Evolutionary conservation across 2,113 vertebrate species (phyloP).

Genomic region (Cottus gobio): DNA sequence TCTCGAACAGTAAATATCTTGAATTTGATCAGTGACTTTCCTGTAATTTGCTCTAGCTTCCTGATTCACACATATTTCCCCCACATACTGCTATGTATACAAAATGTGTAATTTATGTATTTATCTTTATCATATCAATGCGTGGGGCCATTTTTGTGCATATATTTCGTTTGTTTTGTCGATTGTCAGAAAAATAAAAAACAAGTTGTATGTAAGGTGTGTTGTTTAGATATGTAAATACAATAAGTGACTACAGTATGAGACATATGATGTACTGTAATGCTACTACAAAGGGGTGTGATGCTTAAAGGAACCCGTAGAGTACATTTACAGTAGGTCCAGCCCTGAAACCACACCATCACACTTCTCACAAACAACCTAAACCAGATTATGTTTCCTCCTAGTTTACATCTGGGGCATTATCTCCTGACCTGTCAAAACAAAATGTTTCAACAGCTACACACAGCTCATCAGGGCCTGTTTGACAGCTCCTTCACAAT

Average conservation of each 20-base stretch:
- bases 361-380: conserved; percentile 45
- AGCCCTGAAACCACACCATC: conserved; percentile 45
- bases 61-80: neutral
- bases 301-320: neutral
- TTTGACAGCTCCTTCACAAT: conserved; percentile 83
- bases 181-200: neutral
- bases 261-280: neutral
- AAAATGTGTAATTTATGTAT: neutral
- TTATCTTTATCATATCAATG: neutral
- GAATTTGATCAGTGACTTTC: neutral
- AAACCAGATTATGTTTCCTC: conserved; percentile 20
- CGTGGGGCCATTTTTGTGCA: neutral
- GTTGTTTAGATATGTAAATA: neutral
- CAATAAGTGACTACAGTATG: neutral
- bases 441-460: conserved; percentile 45
- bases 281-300: neutral
- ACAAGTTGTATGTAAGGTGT: neutral
- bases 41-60: neutral
- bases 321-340: conserved; percentile 12
- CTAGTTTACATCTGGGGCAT: conserved; percentile 40
- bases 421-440: conserved; percentile 64
- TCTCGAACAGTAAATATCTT: neutral
- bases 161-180: neutral
- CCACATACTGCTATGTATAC: neutral
- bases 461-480: conserved; percentile 74